Percentiles rank a stretch among this genome's conserved stretches.
phyloP scores from a whole-genome alignment of 2,113 vertebrate species.

The Poeciliopsis prolifica region DNA sequence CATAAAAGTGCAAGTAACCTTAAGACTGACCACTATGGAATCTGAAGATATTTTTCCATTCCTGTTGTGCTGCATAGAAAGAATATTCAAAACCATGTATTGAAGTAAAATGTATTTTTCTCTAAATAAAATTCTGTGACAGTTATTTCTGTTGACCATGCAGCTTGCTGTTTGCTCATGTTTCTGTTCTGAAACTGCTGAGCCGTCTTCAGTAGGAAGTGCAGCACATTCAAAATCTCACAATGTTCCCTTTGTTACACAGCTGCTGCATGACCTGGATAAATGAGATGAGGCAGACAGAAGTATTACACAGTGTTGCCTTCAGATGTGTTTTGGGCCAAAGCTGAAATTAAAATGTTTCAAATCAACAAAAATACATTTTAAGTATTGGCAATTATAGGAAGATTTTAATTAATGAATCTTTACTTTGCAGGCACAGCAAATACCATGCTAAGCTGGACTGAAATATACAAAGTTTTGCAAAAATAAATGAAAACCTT shows the following conservation, averaged over 20 bases:
- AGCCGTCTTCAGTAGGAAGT: not conserved
- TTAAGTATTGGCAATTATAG: not conserved
- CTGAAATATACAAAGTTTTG: not conserved
- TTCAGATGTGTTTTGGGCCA: no score
- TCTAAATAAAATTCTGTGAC: not conserved
- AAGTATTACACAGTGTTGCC: slow-evolving; percentile 4
- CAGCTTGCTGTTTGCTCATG: not conserved
- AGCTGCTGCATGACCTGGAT: slow-evolving; percentile 66
- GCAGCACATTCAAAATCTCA: slow-evolving; percentile 26
- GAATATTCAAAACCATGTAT: not conserved
- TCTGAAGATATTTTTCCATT: not conserved
- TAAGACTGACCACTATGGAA: not conserved
- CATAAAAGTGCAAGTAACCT: slow-evolving; percentile 15
- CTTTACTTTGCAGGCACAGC: no score
- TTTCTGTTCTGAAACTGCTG: slow-evolving; percentile 7
- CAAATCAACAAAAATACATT: not conserved
- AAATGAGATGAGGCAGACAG: slow-evolving; percentile 39
- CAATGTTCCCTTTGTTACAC: slow-evolving; percentile 22
- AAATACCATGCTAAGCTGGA: not conserved
- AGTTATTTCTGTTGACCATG: not conserved
- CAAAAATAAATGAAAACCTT: not conserved
- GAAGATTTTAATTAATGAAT: no score
- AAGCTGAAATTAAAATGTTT: no score
- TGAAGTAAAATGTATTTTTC: not conserved
- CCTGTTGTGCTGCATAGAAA: not conserved